A percentile compares a stretch with the other conserved stretches of the same genome.
Conservation (phyloP, 2,888 invertebrate species). For the Andrena dorsata region DNA sequence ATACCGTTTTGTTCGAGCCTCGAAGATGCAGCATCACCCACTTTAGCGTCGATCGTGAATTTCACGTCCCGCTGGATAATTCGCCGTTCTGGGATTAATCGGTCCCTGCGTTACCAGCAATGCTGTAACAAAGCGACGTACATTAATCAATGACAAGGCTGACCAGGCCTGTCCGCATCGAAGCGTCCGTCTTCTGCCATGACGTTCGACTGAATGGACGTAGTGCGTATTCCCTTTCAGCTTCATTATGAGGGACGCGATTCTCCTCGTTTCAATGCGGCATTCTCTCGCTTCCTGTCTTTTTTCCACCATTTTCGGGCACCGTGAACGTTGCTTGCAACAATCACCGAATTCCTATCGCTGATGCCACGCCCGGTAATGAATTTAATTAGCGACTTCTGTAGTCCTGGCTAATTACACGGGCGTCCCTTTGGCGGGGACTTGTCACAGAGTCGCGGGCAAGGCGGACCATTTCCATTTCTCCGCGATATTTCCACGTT, state of each 20-base stretch:
- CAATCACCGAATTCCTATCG: slow-evolving; percentile 28
- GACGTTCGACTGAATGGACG: slow-evolving; percentile 19
- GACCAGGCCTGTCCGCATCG: slow-evolving; percentile 28
- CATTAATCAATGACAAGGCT: slow-evolving; percentile 55
- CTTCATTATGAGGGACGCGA: slow-evolving; percentile 5
- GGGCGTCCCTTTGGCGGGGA: slow-evolving; percentile 17
- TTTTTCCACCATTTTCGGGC: neutral
- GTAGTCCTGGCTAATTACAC: slow-evolving; percentile 66
- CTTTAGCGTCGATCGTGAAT: slow-evolving; percentile 19
- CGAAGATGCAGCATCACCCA: slow-evolving; percentile 17
- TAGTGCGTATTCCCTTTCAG: slow-evolving; percentile 12
- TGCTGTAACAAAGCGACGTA: slow-evolving; percentile 15
- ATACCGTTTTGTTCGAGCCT: neutral
- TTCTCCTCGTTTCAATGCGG: slow-evolving; percentile 24
- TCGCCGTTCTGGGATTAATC: slow-evolving; percentile 8
- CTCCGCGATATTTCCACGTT: neutral
- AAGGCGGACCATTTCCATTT: neutral
- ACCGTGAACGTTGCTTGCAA: slow-evolving; percentile 21
- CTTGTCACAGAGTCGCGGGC: neutral
- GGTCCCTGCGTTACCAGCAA: neutral
- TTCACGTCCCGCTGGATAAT: neutral
- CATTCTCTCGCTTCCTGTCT: neutral
- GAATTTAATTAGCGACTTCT: slow-evolving; percentile 62
- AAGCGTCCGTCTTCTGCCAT: slow-evolving; percentile 27
- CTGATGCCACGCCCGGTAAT: slow-evolving; percentile 46